Base-by-base conservation (phyloP, 2,113 vertebrate genomes). In the Monopterus albus region DNA sequence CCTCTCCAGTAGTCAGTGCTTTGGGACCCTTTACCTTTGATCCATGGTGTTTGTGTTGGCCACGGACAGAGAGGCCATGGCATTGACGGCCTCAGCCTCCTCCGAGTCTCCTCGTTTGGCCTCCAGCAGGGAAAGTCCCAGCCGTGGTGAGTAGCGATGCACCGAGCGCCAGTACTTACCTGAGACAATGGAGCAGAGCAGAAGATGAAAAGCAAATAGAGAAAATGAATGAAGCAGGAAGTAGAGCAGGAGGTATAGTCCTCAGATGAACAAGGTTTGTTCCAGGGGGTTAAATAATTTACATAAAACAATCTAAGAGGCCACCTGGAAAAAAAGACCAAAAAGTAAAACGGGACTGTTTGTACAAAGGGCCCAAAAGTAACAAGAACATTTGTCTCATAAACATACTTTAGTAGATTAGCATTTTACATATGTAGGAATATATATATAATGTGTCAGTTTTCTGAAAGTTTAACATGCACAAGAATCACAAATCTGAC, bases 51-150 rank as follows among this genome's bases (percentile, higher is more conserved):
- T 87, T 57, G 60, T 81, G 87, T 90, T 92, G 51, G 94, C 95
- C 81, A 98, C 95, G 0, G 96, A 97, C 46, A 98, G 90, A 58
- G 95, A 95, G 8, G 96, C 96, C 95, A 98, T 95, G 66, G 96
- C 96, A 0, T 90, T 97, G 87, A 98, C 95, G 0, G 96, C 93
- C 90, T 96, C 96, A 0, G 95, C 95, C 90, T 96, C 96, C 81
- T 96, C 96, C 0, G 85, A 92, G 84, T 98, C 96, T 1, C 95
- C 94, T 0, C 92, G 88, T 81, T 95, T 95, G 23, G 95, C 95
- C 84, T 98, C 96, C 80, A 93, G 87, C 84, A 96, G 72, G 15
- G 96, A 96, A 0, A 91, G 88, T 5, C 93, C 92, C 42, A 96
- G 84, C 2, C 88, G 84, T 0, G 92, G 72, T 0, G 91, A 91